phyloP scores from a whole-genome alignment of 2,113 vertebrate genomes.

The Gadus macrocephalus region DNA sequence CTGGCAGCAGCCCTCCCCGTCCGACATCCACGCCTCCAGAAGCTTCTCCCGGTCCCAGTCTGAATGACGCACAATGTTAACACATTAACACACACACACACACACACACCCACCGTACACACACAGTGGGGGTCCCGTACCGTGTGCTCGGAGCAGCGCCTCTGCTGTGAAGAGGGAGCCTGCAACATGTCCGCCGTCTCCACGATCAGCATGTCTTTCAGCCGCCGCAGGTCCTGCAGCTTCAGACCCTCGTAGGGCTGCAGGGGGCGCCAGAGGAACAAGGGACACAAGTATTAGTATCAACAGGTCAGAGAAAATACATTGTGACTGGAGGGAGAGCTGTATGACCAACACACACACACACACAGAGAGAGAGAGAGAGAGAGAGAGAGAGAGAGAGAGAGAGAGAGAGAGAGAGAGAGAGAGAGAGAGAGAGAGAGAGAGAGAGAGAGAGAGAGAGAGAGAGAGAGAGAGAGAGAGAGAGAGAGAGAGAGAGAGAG shows the following conservation, averaged over 20 bases:
- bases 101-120: no score
- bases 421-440: no score
- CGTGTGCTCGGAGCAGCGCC: constrained; percentile 93
- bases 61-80: constrained; percentile 9
- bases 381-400: no score
- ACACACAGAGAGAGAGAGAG: no score
- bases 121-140: constrained; percentile 59
- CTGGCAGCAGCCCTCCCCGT: constrained; percentile 65
- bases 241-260: constrained; percentile 92
- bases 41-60: constrained; percentile 70
- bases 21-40: constrained; percentile 68
- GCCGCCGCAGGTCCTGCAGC: constrained; percentile 88
- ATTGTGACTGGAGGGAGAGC: neutral
- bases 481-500: no score
- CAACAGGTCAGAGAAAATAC: no score
- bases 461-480: no score
- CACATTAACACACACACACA: no score
- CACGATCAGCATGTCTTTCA: constrained; percentile 98
- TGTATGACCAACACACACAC: constrained; percentile 29
- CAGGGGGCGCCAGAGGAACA: constrained; percentile 6
- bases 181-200: constrained; percentile 99
- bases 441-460: no score
- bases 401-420: no score
- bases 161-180: constrained; percentile 97
- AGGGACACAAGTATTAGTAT: neutral